A percentile compares a stretch with the other conserved stretches of the same genome.
Evolutionary conservation across 2,797 vertebrate genomes (phyloP).

Genomic region (Poliocrania exsul): DNA sequence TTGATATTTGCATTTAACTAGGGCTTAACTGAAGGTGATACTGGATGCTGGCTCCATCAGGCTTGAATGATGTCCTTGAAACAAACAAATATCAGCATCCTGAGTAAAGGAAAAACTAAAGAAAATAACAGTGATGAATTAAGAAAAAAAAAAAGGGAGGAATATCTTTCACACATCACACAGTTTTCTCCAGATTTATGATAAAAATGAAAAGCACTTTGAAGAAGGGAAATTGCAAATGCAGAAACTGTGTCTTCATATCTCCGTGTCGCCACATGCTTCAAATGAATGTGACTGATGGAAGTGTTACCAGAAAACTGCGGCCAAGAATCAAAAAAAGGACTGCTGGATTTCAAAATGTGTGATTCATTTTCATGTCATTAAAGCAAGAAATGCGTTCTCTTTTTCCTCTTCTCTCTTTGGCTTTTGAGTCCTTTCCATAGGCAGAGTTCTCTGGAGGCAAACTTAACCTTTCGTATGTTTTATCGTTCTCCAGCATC

Average conservation of each 20-base stretch:
- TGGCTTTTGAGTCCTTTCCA: constrained; percentile 17
- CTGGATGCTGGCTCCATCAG: neutral
- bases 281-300: constrained; percentile 45
- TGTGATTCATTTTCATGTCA: constrained; percentile 28
- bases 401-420: neutral
- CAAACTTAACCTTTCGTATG: constrained; percentile 20
- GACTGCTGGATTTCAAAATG: constrained; percentile 24
- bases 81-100: constrained; percentile 43
- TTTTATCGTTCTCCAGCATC: neutral
- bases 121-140: constrained; percentile 27
- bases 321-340: neutral
- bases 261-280: constrained; percentile 3
- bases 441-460: neutral
- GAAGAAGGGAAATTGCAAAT: constrained; percentile 14
- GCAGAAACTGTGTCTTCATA: neutral
- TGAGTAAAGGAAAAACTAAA: neutral
- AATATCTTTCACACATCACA: neutral
- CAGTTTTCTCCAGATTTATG: constrained; percentile 27
- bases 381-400: neutral
- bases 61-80: constrained; percentile 42
- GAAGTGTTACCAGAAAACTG: constrained; percentile 44
- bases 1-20: constrained; percentile 21
- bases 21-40: constrained; percentile 38
- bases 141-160: neutral
- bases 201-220: constrained; percentile 39